Percentiles rank a stretch among this genome's conserved stretches.
phyloP scores from a whole-genome alignment of 2,888 invertebrate genomes.

The Perizoma flavofasciatum region DNA sequence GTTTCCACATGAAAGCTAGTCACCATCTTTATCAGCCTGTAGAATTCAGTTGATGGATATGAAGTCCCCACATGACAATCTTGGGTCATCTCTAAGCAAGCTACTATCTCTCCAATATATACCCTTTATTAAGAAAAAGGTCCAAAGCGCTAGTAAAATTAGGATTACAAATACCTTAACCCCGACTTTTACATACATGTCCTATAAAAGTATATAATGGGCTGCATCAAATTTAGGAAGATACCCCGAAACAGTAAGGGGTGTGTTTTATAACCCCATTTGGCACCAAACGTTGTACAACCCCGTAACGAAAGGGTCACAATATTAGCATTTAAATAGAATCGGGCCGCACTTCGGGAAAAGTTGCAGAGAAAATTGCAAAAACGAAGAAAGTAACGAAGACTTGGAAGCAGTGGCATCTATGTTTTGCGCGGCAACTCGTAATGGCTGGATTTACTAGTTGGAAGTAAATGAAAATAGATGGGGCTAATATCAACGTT shows the following conservation, averaged over 20 bases:
- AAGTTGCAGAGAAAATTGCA: constrained; percentile 30
- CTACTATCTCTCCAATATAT: background rate
- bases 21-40: too few species aligned
- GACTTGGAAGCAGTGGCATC: constrained; percentile 30
- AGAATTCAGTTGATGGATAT: too few species aligned
- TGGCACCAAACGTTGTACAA: constrained; percentile 35
- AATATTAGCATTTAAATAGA: constrained; percentile 60
- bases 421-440: constrained; percentile 23
- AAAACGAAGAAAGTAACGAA: constrained; percentile 18
- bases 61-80: too few species aligned
- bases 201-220: constrained; percentile 39
- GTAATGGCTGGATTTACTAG: constrained; percentile 17
- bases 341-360: constrained; percentile 37
- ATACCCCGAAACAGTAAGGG: constrained; percentile 38
- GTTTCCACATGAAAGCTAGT: too few species aligned
- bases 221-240: constrained; percentile 36
- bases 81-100: too few species aligned
- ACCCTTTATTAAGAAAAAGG: constrained; percentile 29
- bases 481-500: constrained; percentile 27
- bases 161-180: constrained; percentile 31
- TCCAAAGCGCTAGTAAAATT: constrained; percentile 34
- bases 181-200: constrained; percentile 38
- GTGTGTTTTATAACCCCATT: constrained; percentile 42
- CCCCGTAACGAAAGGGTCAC: constrained; percentile 48
- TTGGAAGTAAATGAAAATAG: constrained; percentile 26